Evolutionary conservation across 1,140 invertebrate species (phyloP).

Genomic region (Drosophila sechellia): DNA sequence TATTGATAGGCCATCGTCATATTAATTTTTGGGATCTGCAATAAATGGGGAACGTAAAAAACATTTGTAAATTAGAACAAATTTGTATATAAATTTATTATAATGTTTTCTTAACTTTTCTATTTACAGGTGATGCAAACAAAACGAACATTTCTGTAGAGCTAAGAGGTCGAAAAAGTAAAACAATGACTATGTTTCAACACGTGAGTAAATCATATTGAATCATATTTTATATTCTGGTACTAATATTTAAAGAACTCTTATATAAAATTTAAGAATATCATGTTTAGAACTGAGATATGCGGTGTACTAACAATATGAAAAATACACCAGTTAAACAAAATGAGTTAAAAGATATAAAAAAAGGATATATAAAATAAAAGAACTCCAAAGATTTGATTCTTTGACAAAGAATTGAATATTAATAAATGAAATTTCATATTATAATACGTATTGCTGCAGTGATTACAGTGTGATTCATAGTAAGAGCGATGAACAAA

Average conservation of each 20-base stretch:
- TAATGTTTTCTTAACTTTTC: slow-evolving; percentile 29
- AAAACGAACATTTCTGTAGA: slow-evolving; percentile 12
- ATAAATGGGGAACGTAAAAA: not conserved
- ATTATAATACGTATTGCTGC: too few relatives aligned
- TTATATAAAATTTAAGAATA: not conserved
- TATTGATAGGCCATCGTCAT: slow-evolving; percentile 29
- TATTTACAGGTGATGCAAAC: slow-evolving; percentile 35
- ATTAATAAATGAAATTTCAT: too few relatives aligned
- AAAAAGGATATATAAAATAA: too few relatives aligned
- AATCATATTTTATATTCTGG: not conserved
- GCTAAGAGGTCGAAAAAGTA: slow-evolving; percentile 5
- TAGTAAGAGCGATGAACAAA: too few relatives aligned
- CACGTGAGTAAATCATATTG: slow-evolving; percentile 54
- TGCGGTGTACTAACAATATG: slow-evolving; percentile 35
- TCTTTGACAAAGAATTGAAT: too few relatives aligned
- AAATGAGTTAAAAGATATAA: too few relatives aligned
- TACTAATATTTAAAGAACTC: slow-evolving; percentile 52
- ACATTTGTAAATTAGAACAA: slow-evolving; percentile 12
- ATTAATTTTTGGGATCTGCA: slow-evolving; percentile 34
- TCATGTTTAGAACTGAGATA: slow-evolving; percentile 37
- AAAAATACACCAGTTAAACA: not conserved
- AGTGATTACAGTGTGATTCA: too few relatives aligned
- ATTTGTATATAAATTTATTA: slow-evolving; percentile 17
- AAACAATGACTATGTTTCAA: slow-evolving; percentile 46
- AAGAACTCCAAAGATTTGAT: too few relatives aligned